phyloP scores from a whole-genome alignment of 2,888 invertebrate species.

The Lycophotia porphyrea region DNA sequence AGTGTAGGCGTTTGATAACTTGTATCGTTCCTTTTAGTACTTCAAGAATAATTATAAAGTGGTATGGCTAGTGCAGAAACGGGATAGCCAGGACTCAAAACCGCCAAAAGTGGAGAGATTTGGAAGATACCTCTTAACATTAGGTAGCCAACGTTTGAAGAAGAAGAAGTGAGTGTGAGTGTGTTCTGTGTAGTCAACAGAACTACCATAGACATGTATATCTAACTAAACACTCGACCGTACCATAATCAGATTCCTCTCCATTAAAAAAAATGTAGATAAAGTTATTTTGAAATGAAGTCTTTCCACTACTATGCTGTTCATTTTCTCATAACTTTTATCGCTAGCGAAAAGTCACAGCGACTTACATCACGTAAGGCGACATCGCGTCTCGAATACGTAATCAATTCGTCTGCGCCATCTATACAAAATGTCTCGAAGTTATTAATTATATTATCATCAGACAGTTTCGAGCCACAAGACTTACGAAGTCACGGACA shows the following conservation, averaged over 20 bases:
- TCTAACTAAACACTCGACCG: not conserved
- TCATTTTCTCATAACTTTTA: constrained; percentile 21
- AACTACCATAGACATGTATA: too few species aligned
- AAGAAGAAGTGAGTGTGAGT: too few species aligned
- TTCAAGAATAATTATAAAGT: not conserved
- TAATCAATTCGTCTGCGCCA: constrained; percentile 46
- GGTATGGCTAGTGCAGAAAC: too few species aligned
- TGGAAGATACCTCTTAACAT: too few species aligned
- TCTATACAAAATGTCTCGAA: constrained; percentile 54
- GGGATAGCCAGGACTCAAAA: too few species aligned
- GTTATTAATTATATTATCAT: constrained; percentile 30
- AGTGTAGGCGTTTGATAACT: not conserved
- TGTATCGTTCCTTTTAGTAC: not conserved
- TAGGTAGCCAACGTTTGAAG: too few species aligned
- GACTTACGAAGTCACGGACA: constrained; percentile 1
- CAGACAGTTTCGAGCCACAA: constrained; percentile 2
- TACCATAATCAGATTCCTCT: not conserved
- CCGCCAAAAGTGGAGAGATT: too few species aligned
- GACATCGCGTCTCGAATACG: constrained; percentile 17
- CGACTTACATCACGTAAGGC: not conserved
- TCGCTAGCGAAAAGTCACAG: not conserved
- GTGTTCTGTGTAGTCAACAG: not conserved
- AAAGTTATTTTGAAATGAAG: not conserved
- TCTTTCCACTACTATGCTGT: not conserved
- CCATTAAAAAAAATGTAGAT: not conserved